Conservation (phyloP, 2,797 vertebrate genomes). For the Hydrophis major region DNA sequence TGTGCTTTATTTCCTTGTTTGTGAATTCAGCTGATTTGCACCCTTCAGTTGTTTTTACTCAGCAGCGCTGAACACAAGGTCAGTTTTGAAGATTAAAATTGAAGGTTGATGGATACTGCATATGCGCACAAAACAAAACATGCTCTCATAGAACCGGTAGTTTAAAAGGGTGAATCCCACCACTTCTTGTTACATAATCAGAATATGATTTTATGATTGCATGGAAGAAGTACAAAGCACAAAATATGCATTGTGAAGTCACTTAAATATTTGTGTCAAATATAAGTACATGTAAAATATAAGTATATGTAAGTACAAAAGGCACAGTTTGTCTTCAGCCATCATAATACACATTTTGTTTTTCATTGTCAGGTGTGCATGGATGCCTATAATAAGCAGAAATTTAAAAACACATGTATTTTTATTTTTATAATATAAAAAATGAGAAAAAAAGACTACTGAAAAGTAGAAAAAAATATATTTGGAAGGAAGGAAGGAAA, state of each 20-base stretch:
- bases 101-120: too few relatives aligned
- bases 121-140: too few relatives aligned
- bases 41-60: too few relatives aligned
- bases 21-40: too few relatives aligned
- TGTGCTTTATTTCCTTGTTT: too few relatives aligned
- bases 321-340: not conserved
- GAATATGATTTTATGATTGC: not conserved
- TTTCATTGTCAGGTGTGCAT: not conserved
- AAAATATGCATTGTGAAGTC: not conserved
- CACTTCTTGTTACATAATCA: not conserved
- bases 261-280: not conserved
- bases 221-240: not conserved
- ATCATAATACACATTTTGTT: not conserved
- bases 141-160: too few relatives aligned
- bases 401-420: too few relatives aligned
- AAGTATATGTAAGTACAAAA: not conserved
- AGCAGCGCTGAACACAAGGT: too few relatives aligned
- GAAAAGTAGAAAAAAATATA: too few relatives aligned
- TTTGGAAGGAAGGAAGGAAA: not conserved
- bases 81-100: too few relatives aligned
- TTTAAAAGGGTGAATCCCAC: too few relatives aligned
- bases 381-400: too few relatives aligned
- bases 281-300: not conserved
- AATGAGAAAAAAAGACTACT: not conserved
- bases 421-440: not conserved